Percentiles rank a stretch among this genome's conserved stretches.
Evolutionary conservation across 2,797 vertebrate species (phyloP).

Genomic region (Enteromius anoplus): DNA sequence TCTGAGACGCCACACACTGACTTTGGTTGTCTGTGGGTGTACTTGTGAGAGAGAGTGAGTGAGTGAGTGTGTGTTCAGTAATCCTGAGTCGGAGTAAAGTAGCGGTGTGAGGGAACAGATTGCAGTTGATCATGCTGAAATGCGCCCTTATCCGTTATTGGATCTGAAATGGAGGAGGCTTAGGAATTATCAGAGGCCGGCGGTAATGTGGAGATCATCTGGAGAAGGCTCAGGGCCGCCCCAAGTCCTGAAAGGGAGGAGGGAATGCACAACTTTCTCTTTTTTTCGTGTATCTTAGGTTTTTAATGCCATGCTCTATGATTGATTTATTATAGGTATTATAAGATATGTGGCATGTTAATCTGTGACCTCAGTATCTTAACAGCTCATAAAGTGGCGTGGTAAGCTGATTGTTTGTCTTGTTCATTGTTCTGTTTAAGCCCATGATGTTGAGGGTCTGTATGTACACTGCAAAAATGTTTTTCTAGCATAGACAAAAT

Average conservation of each 20-base stretch:
- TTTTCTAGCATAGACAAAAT: too few species aligned
- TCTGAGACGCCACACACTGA: slow-evolving; percentile 10
- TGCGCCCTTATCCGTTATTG: slow-evolving; percentile 90
- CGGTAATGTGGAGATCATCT: slow-evolving; percentile 94
- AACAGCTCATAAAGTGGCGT: slow-evolving; percentile 3
- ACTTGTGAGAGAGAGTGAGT: slow-evolving; percentile 26
- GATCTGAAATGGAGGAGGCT: slow-evolving; percentile 94
- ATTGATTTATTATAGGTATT: slow-evolving; percentile 5
- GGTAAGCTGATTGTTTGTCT: slow-evolving; percentile 17
- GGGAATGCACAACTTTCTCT: slow-evolving; percentile 32
- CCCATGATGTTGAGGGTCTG: slow-evolving; percentile 10
- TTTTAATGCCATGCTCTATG: neutral
- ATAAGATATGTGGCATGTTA: neutral
- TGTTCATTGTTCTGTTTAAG: slow-evolving; percentile 7
- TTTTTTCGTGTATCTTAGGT: slow-evolving; percentile 1
- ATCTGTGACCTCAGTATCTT: neutral
- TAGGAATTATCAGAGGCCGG: slow-evolving; percentile 94
- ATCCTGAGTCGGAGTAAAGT: slow-evolving; percentile 85
- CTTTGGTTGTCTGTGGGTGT: slow-evolving; percentile 47
- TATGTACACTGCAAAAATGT: too few species aligned
- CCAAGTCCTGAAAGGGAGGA: slow-evolving; percentile 31
- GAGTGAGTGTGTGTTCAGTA: slow-evolving; percentile 68
- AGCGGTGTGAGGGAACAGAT: slow-evolving; percentile 88
- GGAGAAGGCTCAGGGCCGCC: slow-evolving; percentile 75
- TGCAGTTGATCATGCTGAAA: slow-evolving; percentile 92